Base-by-base conservation (phyloP, 2,113 vertebrate species). In the Serinus canaria region DNA sequence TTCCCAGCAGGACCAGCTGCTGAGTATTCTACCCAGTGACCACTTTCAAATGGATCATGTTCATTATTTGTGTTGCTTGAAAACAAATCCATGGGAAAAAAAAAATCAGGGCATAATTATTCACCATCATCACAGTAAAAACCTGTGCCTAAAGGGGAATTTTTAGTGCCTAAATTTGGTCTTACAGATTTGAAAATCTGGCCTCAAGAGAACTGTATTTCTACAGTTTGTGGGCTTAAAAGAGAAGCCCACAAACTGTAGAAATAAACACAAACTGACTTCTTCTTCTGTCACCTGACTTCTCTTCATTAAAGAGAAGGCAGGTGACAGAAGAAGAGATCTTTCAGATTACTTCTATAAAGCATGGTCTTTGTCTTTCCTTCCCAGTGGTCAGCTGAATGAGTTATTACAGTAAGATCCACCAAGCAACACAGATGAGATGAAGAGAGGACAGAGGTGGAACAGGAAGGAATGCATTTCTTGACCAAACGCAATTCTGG, bases 101-200 rank as follows among this genome's bases (percentile, higher is more conserved):
- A 78, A 41, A 67, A 52, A 3, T n/a, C 52, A 83, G 13, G 64
- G 8, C 15, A 24, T 19, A 49, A 62, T 46, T 76, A 66, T 9
- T n/a, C 15, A 80, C 17, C 22, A 72, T 25, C 19, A 59, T 7
- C 22, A 70, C 35, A 0, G 0, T 33, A 31, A 53, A 75, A 88
- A 88, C 5, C 10, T 44, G 8, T 27, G 35, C 62, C 43, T 74
- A 64, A 86, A 5, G 2, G 0, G 8, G 35, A 80, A 73, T 56
- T 43, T 63, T 11, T 78, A 60, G 16, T 33, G 18, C 18, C 53
- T 80, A 68, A 11, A 60, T 79, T 46, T 52, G 14, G 18, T 17
- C 76, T 39, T 43, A 31, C 11, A 83, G 24, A 52, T 44, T 68
- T 46, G 18, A 76, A 79, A 85, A 78, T 14, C 3, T 67, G 9